Conservation (phyloP, 2,888 invertebrate species). For the Gari tellinella region DNA sequence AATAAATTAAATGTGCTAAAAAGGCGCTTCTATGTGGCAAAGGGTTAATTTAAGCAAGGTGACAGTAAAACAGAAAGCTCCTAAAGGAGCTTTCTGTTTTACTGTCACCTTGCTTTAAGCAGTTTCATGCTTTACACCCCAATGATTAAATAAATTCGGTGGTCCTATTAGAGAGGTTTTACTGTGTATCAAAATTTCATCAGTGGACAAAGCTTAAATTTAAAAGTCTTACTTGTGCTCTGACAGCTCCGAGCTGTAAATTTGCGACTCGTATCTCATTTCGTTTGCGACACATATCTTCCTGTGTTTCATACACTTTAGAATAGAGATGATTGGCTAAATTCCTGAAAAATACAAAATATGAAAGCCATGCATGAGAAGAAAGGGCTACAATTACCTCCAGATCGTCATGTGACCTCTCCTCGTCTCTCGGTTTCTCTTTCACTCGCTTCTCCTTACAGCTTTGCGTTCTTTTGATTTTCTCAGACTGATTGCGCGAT, state of each 20-base stretch:
- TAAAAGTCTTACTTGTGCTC: constrained; percentile 91
- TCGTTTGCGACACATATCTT: constrained; percentile 96
- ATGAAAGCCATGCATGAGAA: constrained; percentile 24
- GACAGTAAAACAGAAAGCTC: too few species aligned
- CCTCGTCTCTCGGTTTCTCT: constrained; percentile 24
- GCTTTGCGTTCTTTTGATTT: constrained; percentile 59
- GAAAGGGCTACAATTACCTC: constrained; percentile 53
- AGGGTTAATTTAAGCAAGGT: too few species aligned
- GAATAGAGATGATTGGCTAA: constrained; percentile 89
- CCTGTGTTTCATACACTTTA: constrained; percentile 97
- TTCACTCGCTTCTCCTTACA: constrained; percentile 56
- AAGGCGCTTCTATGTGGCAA: too few species aligned
- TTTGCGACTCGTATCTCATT: constrained; percentile 97
- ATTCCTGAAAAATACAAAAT: constrained; percentile 77
- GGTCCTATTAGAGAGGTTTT: too few species aligned
- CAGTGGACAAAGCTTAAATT: too few species aligned
- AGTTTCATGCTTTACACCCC: too few species aligned
- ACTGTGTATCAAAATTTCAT: too few species aligned
- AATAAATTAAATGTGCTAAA: too few species aligned
- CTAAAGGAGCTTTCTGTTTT: too few species aligned
- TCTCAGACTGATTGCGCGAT: constrained; percentile 39
- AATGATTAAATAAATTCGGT: too few species aligned
- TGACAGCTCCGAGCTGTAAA: constrained; percentile 94
- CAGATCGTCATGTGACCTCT: constrained; percentile 54
- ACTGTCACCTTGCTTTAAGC: too few species aligned